Evolutionary conservation across 2,888 invertebrate species (phyloP).

Genomic region (Hetaerina titia): DNA sequence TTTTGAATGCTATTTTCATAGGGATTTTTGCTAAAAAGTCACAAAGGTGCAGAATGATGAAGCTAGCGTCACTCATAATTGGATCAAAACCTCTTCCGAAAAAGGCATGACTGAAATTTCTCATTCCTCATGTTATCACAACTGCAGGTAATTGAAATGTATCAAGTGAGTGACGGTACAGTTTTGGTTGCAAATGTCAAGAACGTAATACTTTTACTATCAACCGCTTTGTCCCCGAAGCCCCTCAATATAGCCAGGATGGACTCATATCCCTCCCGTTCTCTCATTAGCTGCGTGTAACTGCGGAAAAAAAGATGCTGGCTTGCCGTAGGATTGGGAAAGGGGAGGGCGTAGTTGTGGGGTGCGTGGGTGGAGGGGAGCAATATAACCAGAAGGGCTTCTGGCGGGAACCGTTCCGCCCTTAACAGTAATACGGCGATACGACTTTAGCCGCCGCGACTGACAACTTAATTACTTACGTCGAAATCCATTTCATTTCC

Average conservation of each 20-base stretch:
- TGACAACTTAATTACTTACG: constrained; percentile 62
- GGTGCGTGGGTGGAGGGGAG: background rate
- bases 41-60: no score
- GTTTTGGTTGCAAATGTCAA: no score
- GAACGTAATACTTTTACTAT: background rate
- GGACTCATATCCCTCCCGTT: background rate
- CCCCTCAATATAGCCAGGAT: background rate
- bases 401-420: constrained; percentile 8
- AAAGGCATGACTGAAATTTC: no score
- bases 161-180: no score
- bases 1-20: no score
- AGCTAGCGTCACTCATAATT: no score
- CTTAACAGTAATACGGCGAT: constrained; percentile 20
- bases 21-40: no score
- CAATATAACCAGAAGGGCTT: background rate
- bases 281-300: background rate
- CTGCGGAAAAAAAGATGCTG: background rate
- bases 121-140: no score
- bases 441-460: constrained; percentile 39
- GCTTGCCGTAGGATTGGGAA: background rate
- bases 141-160: no score
- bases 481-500: constrained; percentile 64
- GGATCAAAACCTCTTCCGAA: no score
- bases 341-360: background rate
- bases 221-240: background rate